A percentile compares a stretch with the other conserved stretches of the same genome.
Evolutionary conservation across 2,113 vertebrate species (phyloP).

Genomic region (Struthio camelus): DNA sequence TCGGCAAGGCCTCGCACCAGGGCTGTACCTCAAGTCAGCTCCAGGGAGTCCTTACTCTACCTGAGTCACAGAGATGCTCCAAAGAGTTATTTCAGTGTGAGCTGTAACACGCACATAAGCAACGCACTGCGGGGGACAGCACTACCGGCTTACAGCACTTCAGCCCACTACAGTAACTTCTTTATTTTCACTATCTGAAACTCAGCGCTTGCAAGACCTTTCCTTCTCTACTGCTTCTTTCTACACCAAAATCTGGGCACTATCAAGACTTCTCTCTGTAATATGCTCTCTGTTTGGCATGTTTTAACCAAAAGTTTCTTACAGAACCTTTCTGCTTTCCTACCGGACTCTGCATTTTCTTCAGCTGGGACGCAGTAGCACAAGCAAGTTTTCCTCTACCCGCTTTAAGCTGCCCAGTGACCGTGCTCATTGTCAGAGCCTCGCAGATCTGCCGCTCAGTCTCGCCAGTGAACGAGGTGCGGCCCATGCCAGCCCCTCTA

Average conservation of each 20-base stretch:
- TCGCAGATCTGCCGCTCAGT: background rate
- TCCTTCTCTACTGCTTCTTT: background rate
- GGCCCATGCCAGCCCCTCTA: background rate
- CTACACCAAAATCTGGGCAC: background rate
- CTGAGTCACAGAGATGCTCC: background rate
- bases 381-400: background rate
- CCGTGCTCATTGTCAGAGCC: background rate
- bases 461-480: background rate
- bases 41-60: background rate
- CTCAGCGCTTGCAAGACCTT: background rate
- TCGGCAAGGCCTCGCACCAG: background rate
- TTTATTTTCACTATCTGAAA: background rate
- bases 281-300: background rate
- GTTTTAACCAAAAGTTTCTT: background rate
- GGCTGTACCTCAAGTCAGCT: background rate
- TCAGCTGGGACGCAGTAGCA: background rate
- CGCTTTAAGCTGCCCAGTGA: background rate
- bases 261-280: background rate
- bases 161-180: background rate
- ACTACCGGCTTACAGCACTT: background rate
- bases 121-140: background rate
- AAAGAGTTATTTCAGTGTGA: background rate
- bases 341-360: background rate
- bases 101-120: background rate
- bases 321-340: background rate